Evolutionary conservation across 2,797 vertebrate species (phyloP).

Genomic region (Manis javanica): DNA sequence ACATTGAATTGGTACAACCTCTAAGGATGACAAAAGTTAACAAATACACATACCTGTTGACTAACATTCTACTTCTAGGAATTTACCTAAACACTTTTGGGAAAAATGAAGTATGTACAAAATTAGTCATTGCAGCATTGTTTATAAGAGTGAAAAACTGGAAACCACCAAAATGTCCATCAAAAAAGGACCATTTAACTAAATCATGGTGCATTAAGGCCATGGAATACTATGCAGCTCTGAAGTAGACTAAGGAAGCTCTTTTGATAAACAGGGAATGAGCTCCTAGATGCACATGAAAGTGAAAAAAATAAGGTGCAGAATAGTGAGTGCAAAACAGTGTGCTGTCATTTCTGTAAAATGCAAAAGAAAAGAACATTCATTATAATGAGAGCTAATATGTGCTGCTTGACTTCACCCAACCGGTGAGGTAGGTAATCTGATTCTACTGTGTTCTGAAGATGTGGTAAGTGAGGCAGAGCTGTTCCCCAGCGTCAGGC

Average conservation of each 20-base stretch:
- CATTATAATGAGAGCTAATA: fast-evolving
- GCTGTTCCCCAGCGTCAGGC: background rate
- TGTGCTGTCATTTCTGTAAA: background rate
- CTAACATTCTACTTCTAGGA: background rate
- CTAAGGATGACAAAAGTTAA: background rate
- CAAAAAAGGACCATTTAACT: background rate
- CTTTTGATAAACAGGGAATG: background rate
- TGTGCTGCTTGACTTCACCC: background rate
- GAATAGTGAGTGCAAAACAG: background rate
- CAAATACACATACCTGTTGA: background rate
- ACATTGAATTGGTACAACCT: background rate
- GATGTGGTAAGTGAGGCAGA: background rate
- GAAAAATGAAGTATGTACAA: background rate
- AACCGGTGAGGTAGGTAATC: fast-evolving
- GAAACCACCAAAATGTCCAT: background rate
- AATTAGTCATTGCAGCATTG: background rate
- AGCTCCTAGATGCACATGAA: background rate
- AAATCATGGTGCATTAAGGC: background rate
- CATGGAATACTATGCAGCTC: background rate
- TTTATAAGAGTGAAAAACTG: background rate
- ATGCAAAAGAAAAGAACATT: background rate
- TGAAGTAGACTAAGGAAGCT: background rate
- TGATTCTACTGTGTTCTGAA: background rate
- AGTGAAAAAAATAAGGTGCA: background rate
- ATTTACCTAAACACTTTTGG: background rate